Percentiles rank a stretch among this genome's conserved stretches.
These are phyloP conservation scores for Ornithoptera priamus DNA, from an alignment of 2,888 invertebrate species.

Conservation along the genomic window DNA sequence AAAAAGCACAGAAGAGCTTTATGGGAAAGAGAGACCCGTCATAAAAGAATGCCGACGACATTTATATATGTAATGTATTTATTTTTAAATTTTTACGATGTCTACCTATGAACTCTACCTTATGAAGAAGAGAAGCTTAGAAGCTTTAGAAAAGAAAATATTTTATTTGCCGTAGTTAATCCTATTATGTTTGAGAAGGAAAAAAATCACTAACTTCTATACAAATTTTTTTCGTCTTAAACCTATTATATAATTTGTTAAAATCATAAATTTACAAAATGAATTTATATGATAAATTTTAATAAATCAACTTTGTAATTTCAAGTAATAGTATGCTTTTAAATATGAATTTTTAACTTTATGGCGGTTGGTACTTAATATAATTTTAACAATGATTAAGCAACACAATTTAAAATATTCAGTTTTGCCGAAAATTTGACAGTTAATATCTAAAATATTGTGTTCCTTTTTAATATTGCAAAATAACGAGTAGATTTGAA, in stretches of 20 bases:
- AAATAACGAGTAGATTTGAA: constrained; percentile 1
- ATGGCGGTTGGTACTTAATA: neutral
- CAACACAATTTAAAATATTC: no score
- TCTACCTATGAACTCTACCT: constrained; percentile 16
- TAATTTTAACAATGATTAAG: no score
- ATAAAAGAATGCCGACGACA: constrained; percentile 67
- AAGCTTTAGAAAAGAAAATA: constrained; percentile 10
- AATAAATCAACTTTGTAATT: neutral
- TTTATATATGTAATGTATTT: constrained; percentile 37
- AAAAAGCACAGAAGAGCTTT: constrained; percentile 41
- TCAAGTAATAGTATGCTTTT: neutral
- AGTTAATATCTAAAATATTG: neutral
- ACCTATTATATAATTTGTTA: no score
- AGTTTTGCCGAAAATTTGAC: no score
- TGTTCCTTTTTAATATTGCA: neutral
- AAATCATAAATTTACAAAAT: no score
- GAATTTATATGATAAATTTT: neutral
- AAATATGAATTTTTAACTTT: neutral
- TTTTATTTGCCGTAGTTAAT: neutral
- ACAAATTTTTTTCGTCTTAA: no score
- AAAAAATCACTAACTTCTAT: no score
- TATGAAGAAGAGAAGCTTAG: no score
- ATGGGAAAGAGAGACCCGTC: constrained; percentile 51
- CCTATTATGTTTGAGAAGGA: neutral
- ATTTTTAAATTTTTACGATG: constrained; percentile 35